Conservation (phyloP, 2,113 vertebrate genomes). For the Loxodonta africana region DNA sequence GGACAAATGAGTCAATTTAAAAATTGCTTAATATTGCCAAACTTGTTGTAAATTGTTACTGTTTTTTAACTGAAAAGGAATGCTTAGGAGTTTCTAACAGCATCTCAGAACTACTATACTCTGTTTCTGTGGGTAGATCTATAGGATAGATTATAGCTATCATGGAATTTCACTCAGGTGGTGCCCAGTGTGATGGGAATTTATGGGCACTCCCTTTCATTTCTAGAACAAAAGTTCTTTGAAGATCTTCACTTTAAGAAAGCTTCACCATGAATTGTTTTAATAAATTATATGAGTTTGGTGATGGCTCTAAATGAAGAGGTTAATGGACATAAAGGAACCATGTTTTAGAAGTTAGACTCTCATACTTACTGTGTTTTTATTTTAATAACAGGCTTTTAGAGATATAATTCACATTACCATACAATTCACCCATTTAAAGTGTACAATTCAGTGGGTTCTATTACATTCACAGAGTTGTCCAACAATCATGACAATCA, state of each 20-base stretch:
- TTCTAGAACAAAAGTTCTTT: background rate
- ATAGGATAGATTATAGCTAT: background rate
- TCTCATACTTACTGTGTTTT: background rate
- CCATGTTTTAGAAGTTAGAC: background rate
- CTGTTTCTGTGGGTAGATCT: background rate
- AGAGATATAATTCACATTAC: too few species aligned
- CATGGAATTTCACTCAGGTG: background rate
- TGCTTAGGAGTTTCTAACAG: background rate
- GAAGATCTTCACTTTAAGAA: background rate
- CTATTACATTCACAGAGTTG: too few species aligned
- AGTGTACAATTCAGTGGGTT: too few species aligned
- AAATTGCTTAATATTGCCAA: background rate
- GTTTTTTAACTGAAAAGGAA: background rate
- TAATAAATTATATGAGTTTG: background rate
- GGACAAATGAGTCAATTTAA: background rate
- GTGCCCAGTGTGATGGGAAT: background rate
- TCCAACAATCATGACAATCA: too few species aligned
- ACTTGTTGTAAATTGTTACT: background rate
- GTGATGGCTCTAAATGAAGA: background rate
- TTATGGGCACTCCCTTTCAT: background rate
- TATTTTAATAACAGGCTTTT: too few species aligned
- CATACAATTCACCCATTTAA: too few species aligned
- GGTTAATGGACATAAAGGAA: background rate
- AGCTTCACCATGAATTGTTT: background rate
- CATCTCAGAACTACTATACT: background rate